Conservation (phyloP, 2,113 vertebrate genomes). For the Otis tarda region DNA sequence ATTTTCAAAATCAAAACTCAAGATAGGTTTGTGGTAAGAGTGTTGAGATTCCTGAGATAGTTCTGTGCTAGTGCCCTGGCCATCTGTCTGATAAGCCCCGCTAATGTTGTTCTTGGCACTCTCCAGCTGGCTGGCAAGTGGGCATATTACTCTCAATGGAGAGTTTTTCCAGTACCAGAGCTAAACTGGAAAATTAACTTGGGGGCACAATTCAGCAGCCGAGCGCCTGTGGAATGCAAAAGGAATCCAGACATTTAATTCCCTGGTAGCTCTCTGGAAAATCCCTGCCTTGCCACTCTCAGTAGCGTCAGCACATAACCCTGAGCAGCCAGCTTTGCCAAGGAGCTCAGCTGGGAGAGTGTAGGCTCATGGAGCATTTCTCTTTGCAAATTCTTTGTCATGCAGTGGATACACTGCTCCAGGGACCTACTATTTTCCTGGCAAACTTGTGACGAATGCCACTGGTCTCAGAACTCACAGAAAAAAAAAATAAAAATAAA, state of each 20-base stretch:
- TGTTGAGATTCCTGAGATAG: constrained; percentile 39
- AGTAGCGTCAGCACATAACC: not conserved
- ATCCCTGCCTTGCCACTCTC: constrained; percentile 21
- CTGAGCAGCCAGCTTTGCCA: not conserved
- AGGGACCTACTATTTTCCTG: not conserved
- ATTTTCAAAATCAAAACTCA: constrained; percentile 32
- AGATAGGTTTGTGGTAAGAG: constrained; percentile 12
- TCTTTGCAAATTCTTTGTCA: not conserved
- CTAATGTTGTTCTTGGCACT: constrained; percentile 6
- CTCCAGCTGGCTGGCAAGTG: not conserved
- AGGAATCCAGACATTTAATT: constrained; percentile 61
- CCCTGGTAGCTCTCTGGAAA: constrained; percentile 34
- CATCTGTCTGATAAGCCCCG: not conserved
- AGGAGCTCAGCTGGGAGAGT: not conserved
- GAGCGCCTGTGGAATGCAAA: constrained; percentile 28
- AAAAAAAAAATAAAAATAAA: no score
- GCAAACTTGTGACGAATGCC: not conserved
- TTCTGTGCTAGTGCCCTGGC: not conserved
- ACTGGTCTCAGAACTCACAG: not conserved
- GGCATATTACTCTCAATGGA: not conserved
- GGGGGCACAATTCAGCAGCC: not conserved
- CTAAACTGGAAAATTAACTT: constrained; percentile 20
- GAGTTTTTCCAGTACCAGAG: not conserved
- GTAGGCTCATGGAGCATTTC: not conserved
- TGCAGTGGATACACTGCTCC: not conserved